Conservation (phyloP, 2,113 vertebrate species). For the Choloepus hoffmanni region DNA sequence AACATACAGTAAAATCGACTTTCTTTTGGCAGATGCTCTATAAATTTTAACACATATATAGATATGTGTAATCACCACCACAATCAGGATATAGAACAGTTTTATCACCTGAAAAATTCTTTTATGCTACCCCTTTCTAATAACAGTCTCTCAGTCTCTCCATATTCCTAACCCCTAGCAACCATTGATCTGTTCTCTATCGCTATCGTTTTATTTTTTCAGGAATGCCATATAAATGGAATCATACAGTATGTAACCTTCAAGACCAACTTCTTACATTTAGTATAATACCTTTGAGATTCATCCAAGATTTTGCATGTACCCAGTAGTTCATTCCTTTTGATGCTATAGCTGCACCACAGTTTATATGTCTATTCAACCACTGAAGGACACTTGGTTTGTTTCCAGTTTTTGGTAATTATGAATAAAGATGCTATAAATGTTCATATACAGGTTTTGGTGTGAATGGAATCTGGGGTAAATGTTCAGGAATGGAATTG, state of each 20-base stretch:
- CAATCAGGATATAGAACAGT: background rate
- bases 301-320: background rate
- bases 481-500: background rate
- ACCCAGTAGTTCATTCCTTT: background rate
- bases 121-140: background rate
- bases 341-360: background rate
- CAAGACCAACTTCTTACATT: background rate
- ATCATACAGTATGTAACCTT: background rate
- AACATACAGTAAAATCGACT: background rate
- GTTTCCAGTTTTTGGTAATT: background rate
- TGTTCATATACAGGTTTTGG: background rate
- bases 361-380: background rate
- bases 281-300: background rate
- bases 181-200: background rate
- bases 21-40: background rate
- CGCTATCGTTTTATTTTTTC: background rate
- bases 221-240: background rate
- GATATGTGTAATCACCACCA: background rate
- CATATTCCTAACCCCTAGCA: background rate
- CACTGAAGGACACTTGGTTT: background rate
- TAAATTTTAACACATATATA: background rate
- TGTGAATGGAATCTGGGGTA: background rate
- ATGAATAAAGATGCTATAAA: background rate
- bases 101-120: background rate
- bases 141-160: background rate